Evolutionary conservation across 64 coral and sea anemone genomes (phyloP).

Genomic region (Porites australiensis): DNA sequence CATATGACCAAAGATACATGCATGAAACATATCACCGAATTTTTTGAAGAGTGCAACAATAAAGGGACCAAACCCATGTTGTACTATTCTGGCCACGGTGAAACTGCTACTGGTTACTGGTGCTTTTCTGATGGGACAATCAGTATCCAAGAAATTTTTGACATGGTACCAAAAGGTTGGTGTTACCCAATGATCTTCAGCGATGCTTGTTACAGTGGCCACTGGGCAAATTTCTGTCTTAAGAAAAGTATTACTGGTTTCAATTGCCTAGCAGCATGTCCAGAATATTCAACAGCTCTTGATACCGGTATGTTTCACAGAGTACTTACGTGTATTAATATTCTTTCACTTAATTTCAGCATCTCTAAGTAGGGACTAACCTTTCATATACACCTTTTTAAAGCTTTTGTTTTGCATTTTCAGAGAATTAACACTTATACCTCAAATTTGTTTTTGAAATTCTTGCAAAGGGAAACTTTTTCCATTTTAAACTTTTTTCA

Average conservation of each 20-base stretch:
- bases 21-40: neutral
- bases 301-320: neutral
- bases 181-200: neutral
- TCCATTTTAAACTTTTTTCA: no score
- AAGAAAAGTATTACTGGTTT: neutral
- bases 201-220: neutral
- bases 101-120: neutral
- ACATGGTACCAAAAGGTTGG: neutral
- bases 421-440: no score
- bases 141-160: neutral
- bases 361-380: no score
- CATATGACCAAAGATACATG: neutral
- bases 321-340: no score
- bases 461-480: no score
- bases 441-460: no score
- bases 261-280: neutral
- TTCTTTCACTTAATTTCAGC: no score
- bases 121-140: constrained; percentile 11
- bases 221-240: neutral
- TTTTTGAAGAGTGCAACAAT: neutral
- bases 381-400: no score
- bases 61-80: neutral
- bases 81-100: neutral
- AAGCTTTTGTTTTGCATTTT: no score
- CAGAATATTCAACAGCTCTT: neutral